These are phyloP conservation scores for Lycaena phlaeas DNA, from an alignment of 2,888 invertebrate genomes.

Conservation along the genomic window DNA sequence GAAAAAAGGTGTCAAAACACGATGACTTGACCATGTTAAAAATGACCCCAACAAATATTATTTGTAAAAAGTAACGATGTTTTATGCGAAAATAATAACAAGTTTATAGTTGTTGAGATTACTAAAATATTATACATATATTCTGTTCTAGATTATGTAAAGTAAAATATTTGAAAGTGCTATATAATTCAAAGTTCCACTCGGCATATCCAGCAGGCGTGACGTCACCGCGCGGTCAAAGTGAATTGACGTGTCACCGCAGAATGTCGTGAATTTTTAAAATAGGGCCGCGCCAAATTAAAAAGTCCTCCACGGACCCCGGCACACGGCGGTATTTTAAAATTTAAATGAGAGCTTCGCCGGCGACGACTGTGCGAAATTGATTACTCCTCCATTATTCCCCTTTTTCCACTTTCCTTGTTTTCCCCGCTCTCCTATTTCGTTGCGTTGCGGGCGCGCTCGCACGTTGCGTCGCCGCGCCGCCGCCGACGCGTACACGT, in stretches of 20 bases:
- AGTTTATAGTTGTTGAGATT: too few species aligned
- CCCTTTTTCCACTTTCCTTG: constrained; percentile 63
- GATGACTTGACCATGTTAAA: too few species aligned
- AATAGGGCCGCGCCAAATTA: constrained; percentile 62
- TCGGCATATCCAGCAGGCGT: neutral
- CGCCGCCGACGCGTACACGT: constrained; percentile 16
- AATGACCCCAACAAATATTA: too few species aligned
- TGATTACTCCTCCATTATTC: constrained; percentile 72
- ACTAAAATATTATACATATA: too few species aligned
- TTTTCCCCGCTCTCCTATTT: constrained; percentile 55
- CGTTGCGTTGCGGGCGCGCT: constrained; percentile 44
- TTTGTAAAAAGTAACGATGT: too few species aligned
- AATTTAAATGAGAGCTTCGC: constrained; percentile 67
- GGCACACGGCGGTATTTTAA: constrained; percentile 63
- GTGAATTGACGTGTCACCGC: constrained; percentile 68
- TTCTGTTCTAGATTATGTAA: too few species aligned
- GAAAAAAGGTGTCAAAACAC: too few species aligned
- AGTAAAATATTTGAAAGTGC: too few species aligned
- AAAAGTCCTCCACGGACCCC: constrained; percentile 64
- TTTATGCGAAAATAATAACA: too few species aligned
- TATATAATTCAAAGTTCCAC: constrained; percentile 2
- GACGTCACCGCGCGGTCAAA: constrained; percentile 44
- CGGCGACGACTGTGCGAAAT: constrained; percentile 66
- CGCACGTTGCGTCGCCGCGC: too few species aligned
- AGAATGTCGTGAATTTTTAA: constrained; percentile 66